Base-by-base conservation (phyloP, 2,888 invertebrate genomes). In the Choreutis nemorana region DNA sequence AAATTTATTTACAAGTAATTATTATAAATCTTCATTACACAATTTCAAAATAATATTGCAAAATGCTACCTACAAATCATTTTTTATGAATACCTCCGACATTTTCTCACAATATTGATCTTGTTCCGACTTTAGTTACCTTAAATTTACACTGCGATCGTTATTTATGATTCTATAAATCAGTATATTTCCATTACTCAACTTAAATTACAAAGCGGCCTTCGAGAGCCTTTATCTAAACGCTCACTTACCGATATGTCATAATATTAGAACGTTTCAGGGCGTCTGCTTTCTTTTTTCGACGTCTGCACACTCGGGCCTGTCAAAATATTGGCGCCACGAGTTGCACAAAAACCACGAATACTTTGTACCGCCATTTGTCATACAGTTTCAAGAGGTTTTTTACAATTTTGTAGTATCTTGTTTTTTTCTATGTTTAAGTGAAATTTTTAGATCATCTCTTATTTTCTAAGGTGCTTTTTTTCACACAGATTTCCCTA, bases 321-420 rank as follows among this genome's bases (percentile, higher is more conserved):
- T 59, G 64, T 64, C 65, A 67, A 60, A 66, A 66, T 59, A 61
- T 66, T 63, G 67, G 64, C 64, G 66, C 65, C 67, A 48, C 36
- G 32, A 35, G 36, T 30, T 27, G 24, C 14, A 37, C 44, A 55
- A 55, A 41, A 38, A 34, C 37, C 13, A 23, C 11, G 23, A 13
- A 9, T 10, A 9, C n/a, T 21, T 21, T 21, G n/a, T 21, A 10
- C 22, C 10, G 10, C 22, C 4, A 6, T 9, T n/a, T n/a, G 22
- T 21, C 7, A n/a, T 21, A 21, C 21, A 21, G 10, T 21, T 7
- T 10, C 22, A n/a, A n/a, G n/a, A n/a, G n/a, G n/a, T n/a, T n/a
- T n/a, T n/a, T n/a, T n/a, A n/a, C 22, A 21, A n/a, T 21, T 21
- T 21, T 21, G 10, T 10, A 21, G n/a, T 21, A 21, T n/a, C n/a